phyloP scores from a whole-genome alignment of 2,113 vertebrate genomes.

The Oriolus oriolus region DNA sequence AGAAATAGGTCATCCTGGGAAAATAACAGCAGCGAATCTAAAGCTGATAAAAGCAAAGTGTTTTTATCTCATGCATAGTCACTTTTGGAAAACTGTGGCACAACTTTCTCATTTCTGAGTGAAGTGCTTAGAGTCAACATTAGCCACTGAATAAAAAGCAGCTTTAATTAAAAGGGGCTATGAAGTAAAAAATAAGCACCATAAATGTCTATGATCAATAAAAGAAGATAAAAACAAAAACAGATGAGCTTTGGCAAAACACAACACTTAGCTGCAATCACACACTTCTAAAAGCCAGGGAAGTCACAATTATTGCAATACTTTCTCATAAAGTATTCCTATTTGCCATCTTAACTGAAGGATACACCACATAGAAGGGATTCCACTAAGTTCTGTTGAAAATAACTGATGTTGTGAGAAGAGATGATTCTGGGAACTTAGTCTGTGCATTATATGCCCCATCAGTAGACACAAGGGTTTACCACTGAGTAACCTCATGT shows the following conservation, averaged over 20 bases:
- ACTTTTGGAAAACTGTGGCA: background rate
- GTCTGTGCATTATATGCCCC: rapidly evolving
- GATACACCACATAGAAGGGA: background rate
- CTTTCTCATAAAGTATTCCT: background rate
- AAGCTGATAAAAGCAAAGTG: background rate
- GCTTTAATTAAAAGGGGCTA: background rate
- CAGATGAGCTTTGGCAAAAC: background rate
- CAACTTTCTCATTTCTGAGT: background rate
- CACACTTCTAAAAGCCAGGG: background rate
- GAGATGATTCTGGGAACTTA: background rate
- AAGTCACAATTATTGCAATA: background rate
- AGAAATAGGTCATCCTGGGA: background rate
- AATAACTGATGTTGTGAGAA: background rate
- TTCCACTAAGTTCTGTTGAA: background rate
- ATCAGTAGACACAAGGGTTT: background rate
- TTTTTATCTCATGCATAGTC: background rate
- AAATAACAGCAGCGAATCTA: background rate
- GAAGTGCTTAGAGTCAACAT: background rate
- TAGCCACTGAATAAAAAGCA: background rate
- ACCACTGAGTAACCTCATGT: background rate
- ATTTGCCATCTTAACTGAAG: background rate
- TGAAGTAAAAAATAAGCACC: background rate
- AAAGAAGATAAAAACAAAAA: background rate
- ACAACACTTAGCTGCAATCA: background rate
- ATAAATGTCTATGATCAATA: background rate